A percentile compares a stretch with the other conserved stretches of the same genome.
Conservation (phyloP, 30 jellyfish, hydroid and myxozoan genomes). For the Mastigias papua region DNA sequence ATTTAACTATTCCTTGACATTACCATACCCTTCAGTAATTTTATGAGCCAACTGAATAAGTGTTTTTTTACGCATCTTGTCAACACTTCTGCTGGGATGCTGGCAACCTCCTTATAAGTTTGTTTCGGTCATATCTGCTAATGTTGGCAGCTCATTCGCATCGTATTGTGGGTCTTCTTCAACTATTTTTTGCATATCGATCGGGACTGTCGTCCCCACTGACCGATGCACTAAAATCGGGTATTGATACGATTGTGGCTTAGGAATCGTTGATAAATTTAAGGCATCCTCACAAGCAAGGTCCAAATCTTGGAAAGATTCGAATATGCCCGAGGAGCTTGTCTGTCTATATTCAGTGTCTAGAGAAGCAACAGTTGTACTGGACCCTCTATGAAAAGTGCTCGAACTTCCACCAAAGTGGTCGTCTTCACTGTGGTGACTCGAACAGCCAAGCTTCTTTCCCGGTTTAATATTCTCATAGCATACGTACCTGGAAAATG, state of each 20-base stretch:
- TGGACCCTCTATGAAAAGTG: conserved; percentile 43
- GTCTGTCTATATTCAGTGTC: conserved; percentile 48
- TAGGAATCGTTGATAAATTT: conserved; percentile 42
- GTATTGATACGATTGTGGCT: conserved; percentile 27
- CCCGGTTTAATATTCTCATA: conserved; percentile 55
- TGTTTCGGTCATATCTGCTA: conserved; percentile 59
- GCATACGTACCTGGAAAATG: conserved; percentile 49
- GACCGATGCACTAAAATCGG: conserved; percentile 43
- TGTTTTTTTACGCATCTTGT: too few species aligned
- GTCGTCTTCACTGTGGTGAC: conserved; percentile 2
- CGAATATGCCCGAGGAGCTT: conserved; percentile 46
- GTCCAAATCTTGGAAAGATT: conserved; percentile 64
- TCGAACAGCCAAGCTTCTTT: not conserved
- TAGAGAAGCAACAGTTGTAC: conserved; percentile 64
- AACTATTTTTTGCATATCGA: conserved; percentile 9
- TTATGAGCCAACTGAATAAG: too few species aligned
- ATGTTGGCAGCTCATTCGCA: conserved; percentile 8
- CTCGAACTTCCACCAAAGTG: conserved; percentile 46
- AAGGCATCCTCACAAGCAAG: conserved; percentile 29
- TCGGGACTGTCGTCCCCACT: not conserved
- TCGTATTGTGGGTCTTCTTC: conserved; percentile 26
- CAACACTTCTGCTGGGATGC: not conserved
- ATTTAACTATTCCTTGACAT: too few species aligned
- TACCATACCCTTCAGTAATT: too few species aligned
- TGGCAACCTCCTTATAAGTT: conserved; percentile 1